Evolutionary conservation across 2,888 invertebrate species (phyloP).

Genomic region (Yponomeuta cagnagella): DNA sequence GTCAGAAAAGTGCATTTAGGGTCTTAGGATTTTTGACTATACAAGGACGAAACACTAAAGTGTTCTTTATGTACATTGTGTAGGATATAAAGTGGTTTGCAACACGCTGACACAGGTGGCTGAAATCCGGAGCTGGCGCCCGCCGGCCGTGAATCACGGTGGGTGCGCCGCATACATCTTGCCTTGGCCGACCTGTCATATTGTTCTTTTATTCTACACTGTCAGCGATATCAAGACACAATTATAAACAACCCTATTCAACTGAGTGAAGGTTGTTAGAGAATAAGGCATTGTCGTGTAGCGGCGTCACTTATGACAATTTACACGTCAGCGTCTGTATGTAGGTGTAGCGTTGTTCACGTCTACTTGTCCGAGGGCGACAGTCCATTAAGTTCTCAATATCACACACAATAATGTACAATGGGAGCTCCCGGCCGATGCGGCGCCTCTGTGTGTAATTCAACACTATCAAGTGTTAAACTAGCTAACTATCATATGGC

Average conservation of each 20-base stretch:
- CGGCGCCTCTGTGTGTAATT: slow-evolving; percentile 40
- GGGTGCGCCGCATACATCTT: slow-evolving; percentile 63
- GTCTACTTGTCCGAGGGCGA: slow-evolving; percentile 31
- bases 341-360: slow-evolving; percentile 16
- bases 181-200: slow-evolving; percentile 49
- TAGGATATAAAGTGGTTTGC: slow-evolving; percentile 26
- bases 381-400: slow-evolving; percentile 68
- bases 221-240: slow-evolving; percentile 4
- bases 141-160: slow-evolving; percentile 58
- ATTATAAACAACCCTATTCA: slow-evolving; percentile 5
- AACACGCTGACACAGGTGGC: slow-evolving; percentile 50
- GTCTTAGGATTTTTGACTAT: slow-evolving; percentile 38
- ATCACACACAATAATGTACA: slow-evolving; percentile 55
- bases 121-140: slow-evolving; percentile 38
- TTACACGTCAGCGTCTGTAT: not conserved
- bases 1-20: slow-evolving; percentile 39
- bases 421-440: slow-evolving; percentile 40
- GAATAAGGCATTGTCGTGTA: not conserved
- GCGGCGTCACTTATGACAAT: not conserved
- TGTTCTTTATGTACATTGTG: slow-evolving; percentile 29
- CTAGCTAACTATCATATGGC: not conserved
- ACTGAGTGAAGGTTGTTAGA: not conserved
- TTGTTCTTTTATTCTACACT: slow-evolving; percentile 34
- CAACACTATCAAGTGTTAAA: slow-evolving; percentile 26
- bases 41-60: slow-evolving; percentile 16